Base-by-base conservation (phyloP, 2,113 vertebrate genomes). In the Rhynchopsitta pachyrhyncha region DNA sequence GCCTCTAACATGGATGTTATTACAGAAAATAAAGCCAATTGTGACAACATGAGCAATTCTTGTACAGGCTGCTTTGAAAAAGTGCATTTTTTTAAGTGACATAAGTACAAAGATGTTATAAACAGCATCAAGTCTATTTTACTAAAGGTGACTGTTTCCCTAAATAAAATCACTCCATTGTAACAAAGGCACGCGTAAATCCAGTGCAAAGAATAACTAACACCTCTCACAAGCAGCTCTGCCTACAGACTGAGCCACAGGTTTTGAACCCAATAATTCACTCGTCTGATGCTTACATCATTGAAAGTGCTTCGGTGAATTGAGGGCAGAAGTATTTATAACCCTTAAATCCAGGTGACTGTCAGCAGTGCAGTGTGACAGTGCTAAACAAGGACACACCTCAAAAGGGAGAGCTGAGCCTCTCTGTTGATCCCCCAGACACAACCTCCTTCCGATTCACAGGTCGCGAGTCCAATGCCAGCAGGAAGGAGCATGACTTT, bases 391-490 rank as follows among this genome's bases (percentile, higher is more conserved):
- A 75, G 47, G 84, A 64, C 69, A 84, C 68, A 82, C 9, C 59
- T 81, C 7, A 15, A 1, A 22, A 49, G 41, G 62, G n/a, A 59
- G 20, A 71, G 74, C 50, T 46, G 28, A n/a, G 73, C 42, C 53
- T 39, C 44, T 41, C 87, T 3, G 0, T 0, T 5, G 35, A 50
- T 62, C 68, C 19, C 47, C 37, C 57, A 88, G 50, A 53, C 50
- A 57, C 50, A 60, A 23, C 39, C 31, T 73, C 75, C 69, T 55
- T 16, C 42, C 0, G 0, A 4, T 1, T 33, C 70, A 19, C 64
- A 39, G 4, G 4, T 3, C 0, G 4, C 2, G 24, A 41, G 0
- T 53, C 74, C n/a, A 53, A 14, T 2, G 41, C 18, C 64, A 82
- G 49, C 86, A 92, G 91, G 50, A 85, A 41, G 67, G 67, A 42